phyloP scores from a whole-genome alignment of 2,888 invertebrate genomes.

The Augiades crinisus region DNA sequence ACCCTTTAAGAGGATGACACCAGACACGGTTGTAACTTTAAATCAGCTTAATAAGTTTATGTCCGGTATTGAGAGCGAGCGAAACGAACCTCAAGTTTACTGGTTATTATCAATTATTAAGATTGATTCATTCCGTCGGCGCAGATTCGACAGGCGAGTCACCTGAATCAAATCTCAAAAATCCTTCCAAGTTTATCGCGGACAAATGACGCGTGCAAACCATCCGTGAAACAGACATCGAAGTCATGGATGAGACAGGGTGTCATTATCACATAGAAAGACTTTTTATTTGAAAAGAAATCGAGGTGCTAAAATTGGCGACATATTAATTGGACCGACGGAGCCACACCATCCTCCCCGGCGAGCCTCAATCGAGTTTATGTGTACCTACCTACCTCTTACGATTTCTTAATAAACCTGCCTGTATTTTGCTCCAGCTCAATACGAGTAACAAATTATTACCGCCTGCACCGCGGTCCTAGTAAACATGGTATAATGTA shows the following conservation, averaged over 20 bases:
- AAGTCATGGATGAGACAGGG: background rate
- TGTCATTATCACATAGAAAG: slow-evolving; percentile 6
- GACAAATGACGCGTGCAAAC: slow-evolving; percentile 9
- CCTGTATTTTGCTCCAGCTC: background rate
- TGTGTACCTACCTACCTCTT: background rate
- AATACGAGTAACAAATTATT: background rate
- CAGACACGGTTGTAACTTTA: slow-evolving; percentile 22
- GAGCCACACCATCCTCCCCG: background rate
- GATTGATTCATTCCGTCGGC: slow-evolving; percentile 23
- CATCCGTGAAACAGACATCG: slow-evolving; percentile 3
- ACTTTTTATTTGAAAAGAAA: slow-evolving; percentile 7
- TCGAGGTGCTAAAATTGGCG: background rate
- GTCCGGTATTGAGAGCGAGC: slow-evolving; percentile 21
- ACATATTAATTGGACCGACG: background rate
- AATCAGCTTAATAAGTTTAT: slow-evolving; percentile 26
- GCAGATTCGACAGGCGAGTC: slow-evolving; percentile 16
- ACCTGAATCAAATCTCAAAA: slow-evolving; percentile 12
- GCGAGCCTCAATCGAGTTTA: background rate
- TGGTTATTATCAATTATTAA: slow-evolving; percentile 26
- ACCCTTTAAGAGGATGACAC: slow-evolving; percentile 29
- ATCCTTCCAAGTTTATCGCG: background rate
- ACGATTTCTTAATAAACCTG: slow-evolving; percentile 9
- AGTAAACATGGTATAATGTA: background rate
- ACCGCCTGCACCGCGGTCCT: background rate
- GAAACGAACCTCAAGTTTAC: slow-evolving; percentile 19